Base-by-base conservation (phyloP, 2,113 vertebrate genomes). In the Monopterus albus region DNA sequence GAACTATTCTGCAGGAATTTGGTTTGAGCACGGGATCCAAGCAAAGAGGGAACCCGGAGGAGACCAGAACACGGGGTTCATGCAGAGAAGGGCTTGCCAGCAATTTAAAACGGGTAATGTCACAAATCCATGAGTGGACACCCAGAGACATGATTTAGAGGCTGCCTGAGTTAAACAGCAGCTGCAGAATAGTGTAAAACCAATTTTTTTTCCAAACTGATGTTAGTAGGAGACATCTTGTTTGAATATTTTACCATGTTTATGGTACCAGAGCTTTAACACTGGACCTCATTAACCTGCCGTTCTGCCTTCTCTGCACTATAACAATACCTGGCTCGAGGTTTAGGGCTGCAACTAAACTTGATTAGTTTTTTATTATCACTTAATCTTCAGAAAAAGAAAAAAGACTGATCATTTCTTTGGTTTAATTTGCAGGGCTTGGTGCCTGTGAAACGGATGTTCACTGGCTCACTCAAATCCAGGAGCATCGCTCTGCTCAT, bases 401-500 rank as follows among this genome's bases (percentile, higher is more conserved):
- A n/a, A n/a, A n/a, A n/a, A n/a, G n/a, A n/a, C n/a, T n/a, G 11
- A 33, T 25, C 2, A 23, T 45, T 3, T 42, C 8, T 18, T 9
- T 77, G 33, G 9, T 65, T 69, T 21, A 7, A 26, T 28, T 55
- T 55, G 3, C 77, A 94, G 92, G 89, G 12, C 0, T 12, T 87
- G 58, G n/a, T 10, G 5, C 92, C 92, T 0, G 58, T 94, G 2
- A 71, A 61, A 31, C 86, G 86, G 39, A 82, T 94, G 31, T 92
- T 93, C 49, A 64, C 10, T 0, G 65, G 53, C 2, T 15, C 63
- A 0, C 78, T 93, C 25, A 81, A 26, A 50, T 50, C 78, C 55
- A 87, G 88, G 43, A 94, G 92, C 49, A 2, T 86, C 7, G 15
- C 65, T 11, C 79, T 94, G 61, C 59, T 92, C 52, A 11, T 92